These are phyloP conservation scores for Sebastolobus altivelis DNA, from an alignment of 2,797 vertebrate genomes.

Conservation along the genomic window DNA sequence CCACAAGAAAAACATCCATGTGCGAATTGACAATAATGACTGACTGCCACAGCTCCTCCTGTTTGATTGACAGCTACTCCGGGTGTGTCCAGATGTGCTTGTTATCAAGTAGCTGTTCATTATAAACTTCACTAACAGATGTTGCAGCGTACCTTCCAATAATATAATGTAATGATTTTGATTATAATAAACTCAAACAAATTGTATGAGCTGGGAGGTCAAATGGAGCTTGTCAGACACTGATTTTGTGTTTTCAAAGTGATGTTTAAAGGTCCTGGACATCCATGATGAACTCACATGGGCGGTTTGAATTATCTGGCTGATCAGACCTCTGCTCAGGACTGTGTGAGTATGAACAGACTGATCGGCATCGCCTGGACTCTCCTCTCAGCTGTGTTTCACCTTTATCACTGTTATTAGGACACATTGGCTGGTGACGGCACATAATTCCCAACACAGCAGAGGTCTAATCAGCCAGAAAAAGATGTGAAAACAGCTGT, in stretches of 20 bases:
- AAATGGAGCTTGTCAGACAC: no score
- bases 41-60: neutral
- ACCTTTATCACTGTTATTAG: neutral
- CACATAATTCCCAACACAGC: neutral
- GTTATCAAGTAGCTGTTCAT: neutral
- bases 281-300: neutral
- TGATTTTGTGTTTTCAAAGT: no score
- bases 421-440: neutral
- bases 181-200: neutral
- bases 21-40: neutral
- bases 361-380: no score
- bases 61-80: neutral
- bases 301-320: no score
- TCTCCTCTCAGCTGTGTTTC: neutral
- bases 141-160: neutral
- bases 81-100: neutral
- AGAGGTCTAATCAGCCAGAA: neutral
- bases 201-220: no score
- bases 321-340: neutral
- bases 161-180: neutral
- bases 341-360: neutral
- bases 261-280: rapidly evolving
- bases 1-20: neutral
- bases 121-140: neutral
- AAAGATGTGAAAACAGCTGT: neutral